Conservation (phyloP, 2,888 invertebrate genomes). For the Drosophila cracens region DNA sequence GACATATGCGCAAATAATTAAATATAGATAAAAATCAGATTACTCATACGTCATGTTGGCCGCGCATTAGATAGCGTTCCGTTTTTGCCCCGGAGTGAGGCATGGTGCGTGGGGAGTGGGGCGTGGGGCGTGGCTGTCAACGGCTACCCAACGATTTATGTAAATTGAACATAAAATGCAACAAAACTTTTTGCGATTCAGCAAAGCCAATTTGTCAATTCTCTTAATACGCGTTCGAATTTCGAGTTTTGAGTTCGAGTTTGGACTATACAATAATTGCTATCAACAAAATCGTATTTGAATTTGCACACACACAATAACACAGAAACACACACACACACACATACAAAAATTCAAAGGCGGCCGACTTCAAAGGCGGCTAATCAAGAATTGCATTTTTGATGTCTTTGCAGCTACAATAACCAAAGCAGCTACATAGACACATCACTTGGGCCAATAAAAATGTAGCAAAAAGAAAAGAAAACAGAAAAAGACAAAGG, state of each 20-base stretch:
- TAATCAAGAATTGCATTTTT: slow-evolving; percentile 61
- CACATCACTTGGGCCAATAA: slow-evolving; percentile 59
- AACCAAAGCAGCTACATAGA: slow-evolving; percentile 18
- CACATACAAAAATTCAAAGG: slow-evolving; percentile 37
- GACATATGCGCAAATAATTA: slow-evolving; percentile 72
- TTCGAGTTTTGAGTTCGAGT: background rate
- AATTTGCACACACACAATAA: slow-evolving; percentile 2
- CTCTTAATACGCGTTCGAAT: background rate
- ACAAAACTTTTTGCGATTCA: slow-evolving; percentile 52
- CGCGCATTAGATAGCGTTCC: slow-evolving; percentile 11
- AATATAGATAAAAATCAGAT: slow-evolving; percentile 76
- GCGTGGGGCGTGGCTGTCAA: slow-evolving; percentile 68
- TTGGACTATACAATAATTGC: slow-evolving; percentile 1
- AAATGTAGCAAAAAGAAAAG: slow-evolving; percentile 44
- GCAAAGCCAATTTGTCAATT: slow-evolving; percentile 54
- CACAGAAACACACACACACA: slow-evolving; percentile 2
- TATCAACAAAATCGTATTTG: slow-evolving; percentile 35
- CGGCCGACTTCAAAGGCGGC: slow-evolving; percentile 71
- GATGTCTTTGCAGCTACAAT: slow-evolving; percentile 25
- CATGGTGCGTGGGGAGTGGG: slow-evolving; percentile 16
- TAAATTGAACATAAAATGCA: slow-evolving; percentile 62
- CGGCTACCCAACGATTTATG: slow-evolving; percentile 57
- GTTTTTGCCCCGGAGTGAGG: background rate
- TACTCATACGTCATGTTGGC: slow-evolving; percentile 68
- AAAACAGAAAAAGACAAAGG: slow-evolving; percentile 40